These are phyloP conservation scores for Myopa testacea DNA, from an alignment of 2,888 invertebrate genomes.

Conservation along the genomic window DNA sequence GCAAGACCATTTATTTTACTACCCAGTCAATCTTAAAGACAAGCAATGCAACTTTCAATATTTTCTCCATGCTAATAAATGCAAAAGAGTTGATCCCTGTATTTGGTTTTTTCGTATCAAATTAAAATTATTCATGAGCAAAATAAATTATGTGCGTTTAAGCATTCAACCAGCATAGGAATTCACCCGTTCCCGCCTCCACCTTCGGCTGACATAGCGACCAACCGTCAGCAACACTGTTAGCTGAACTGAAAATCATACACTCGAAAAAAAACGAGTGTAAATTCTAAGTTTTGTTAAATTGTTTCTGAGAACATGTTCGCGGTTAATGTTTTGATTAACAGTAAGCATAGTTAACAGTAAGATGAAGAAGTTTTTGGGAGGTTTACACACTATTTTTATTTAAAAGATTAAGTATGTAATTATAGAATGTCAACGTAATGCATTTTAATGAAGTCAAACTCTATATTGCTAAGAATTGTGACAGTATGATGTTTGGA, in stretches of 20 bases:
- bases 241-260: background rate
- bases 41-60: too few species aligned
- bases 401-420: too few species aligned
- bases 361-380: too few species aligned
- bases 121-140: constrained; percentile 61
- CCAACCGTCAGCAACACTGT: background rate
- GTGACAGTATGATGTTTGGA: too few species aligned
- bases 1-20: background rate
- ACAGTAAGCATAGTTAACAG: too few species aligned
- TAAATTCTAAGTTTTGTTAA: background rate
- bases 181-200: constrained; percentile 10
- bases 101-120: constrained; percentile 47
- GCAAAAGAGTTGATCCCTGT: background rate
- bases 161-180: constrained; percentile 7
- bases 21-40: background rate
- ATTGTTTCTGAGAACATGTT: too few species aligned
- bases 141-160: constrained; percentile 57
- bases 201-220: background rate
- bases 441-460: too few species aligned
- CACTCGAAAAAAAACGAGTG: background rate
- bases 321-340: too few species aligned
- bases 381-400: too few species aligned
- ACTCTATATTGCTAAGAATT: too few species aligned
- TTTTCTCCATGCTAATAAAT: too few species aligned
- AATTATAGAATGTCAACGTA: too few species aligned